Evolutionary conservation across 2,113 vertebrate genomes (phyloP), one percentile per base, ranked within the genome.

Genomic region (Ammodramus savannarum): DNA sequence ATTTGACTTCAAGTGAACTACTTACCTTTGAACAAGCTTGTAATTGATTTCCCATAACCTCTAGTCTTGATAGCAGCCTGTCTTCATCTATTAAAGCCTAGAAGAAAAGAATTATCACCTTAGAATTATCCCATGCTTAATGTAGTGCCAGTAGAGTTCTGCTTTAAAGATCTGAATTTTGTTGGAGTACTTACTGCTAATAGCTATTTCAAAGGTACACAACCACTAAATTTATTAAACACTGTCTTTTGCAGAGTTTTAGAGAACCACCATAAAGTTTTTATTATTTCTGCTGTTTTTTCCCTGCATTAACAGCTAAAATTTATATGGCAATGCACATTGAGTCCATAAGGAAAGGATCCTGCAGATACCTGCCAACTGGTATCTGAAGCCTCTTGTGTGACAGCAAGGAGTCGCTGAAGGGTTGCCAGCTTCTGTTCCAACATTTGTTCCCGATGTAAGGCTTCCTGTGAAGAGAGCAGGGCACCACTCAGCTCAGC

Each of bases 381-480:
- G 97, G 98, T 99, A 98, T 99, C 99, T 22, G 99, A 99, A 94
- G 99, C 99, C 97, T 99, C 99, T 96, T 99, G 99, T 22, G 99
- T 99, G 95, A 98, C 98, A 98, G 98, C 98, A 81, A 99, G 97
- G 61, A 99, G 98, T 89, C 99, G 98, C 97, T 99, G 99, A 97
- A 99, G 98, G 14, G 99, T 99, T 97, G 99, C 99, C 93, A 99
- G 92, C 97, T 99, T 99, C 98, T 99, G 99, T 98, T 99, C 99
- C 98, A 99, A 98, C 99, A 99, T 99, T 98, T 99, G 99, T 98
- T 99, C 99, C 98, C 99, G 97, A 97, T 99, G 99, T 98, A 99
- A 99, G 98, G 99, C 99, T 98, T 99, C 99, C 99, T 99, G 67
- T 25, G 83, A 80, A 74, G 54, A 88, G 59, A 82, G 54, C 41